These are phyloP conservation scores for Alsophila aescularia DNA, from an alignment of 2,888 invertebrate genomes.

Conservation along the genomic window DNA sequence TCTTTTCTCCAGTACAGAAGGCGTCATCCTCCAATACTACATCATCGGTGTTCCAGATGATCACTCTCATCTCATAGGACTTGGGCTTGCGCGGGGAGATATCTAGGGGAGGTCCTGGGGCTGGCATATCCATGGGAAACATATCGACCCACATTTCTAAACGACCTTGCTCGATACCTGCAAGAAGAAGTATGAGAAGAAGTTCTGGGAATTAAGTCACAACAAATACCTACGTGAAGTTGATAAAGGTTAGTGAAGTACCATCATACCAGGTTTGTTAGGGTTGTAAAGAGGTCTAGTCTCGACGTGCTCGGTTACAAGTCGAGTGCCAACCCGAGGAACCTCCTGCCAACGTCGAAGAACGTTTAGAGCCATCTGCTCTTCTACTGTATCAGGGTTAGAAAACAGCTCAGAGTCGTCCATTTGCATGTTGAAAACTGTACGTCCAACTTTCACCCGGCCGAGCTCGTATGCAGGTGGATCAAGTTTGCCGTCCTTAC, in stretches of 20 bases:
- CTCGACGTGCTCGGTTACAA: constrained; percentile 96
- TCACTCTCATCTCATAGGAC: constrained; percentile 93
- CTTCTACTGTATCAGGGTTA: constrained; percentile 84
- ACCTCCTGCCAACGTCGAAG: constrained; percentile 93
- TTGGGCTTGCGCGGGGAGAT: constrained; percentile 94
- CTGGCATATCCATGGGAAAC: constrained; percentile 97
- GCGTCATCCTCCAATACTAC: constrained; percentile 96
- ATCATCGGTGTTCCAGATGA: constrained; percentile 97
- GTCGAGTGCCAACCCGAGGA: constrained; percentile 89
- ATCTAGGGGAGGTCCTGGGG: constrained; percentile 92
- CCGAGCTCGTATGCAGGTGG: constrained; percentile 89
- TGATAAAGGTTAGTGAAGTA: background rate
- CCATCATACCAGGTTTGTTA: constrained; percentile 86
- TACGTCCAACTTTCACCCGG: constrained; percentile 89
- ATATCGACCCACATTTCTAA: constrained; percentile 98
- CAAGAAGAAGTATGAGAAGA: background rate
- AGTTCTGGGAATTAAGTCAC: background rate
- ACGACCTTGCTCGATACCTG: constrained; percentile 94
- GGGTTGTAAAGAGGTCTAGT: constrained; percentile 94
- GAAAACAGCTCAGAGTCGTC: constrained; percentile 70
- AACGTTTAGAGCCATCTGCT: constrained; percentile 93
- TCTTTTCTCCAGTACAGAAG: constrained; percentile 96
- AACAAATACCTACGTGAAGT: background rate
- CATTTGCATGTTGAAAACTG: constrained; percentile 87
- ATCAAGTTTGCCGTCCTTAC: constrained; percentile 94